Evolutionary conservation across 2,113 vertebrate species (phyloP).

Genomic region (Mugil cephalus): DNA sequence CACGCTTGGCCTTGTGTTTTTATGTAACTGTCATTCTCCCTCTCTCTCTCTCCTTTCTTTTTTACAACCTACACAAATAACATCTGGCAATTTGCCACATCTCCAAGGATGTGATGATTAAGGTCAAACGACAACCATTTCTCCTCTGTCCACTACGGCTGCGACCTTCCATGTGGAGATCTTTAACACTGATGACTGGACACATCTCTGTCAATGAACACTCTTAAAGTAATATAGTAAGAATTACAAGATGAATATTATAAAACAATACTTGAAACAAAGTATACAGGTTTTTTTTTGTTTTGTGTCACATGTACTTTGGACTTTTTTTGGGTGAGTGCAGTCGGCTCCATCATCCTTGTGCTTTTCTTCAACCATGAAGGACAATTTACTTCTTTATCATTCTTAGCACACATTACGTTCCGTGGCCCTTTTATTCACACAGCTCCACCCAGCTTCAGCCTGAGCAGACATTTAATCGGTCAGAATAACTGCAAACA

Average conservation of each 20-base stretch:
- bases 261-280: too few relatives aligned
- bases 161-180: conserved; percentile 2
- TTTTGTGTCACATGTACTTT: too few relatives aligned
- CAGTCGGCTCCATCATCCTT: not conserved
- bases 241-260: not conserved
- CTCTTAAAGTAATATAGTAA: not conserved
- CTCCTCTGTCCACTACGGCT: conserved; percentile 37
- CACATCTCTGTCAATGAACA: conserved; percentile 6
- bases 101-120: conserved; percentile 65
- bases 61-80: conserved; percentile 59
- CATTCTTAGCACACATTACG: not conserved
- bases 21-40: conserved; percentile 16
- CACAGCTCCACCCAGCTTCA: not conserved
- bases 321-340: not conserved
- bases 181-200: not conserved
- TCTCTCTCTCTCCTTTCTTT: conserved; percentile 9
- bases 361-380: not conserved
- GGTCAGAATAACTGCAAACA: not conserved
- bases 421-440: not conserved
- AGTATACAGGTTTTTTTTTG: too few relatives aligned
- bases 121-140: conserved; percentile 53
- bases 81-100: conserved; percentile 61
- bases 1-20: conserved; percentile 26
- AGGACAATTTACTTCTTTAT: not conserved
- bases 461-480: conserved; percentile 1